Base-by-base conservation (phyloP, 2,888 invertebrate genomes). In the Lithophane socia region DNA sequence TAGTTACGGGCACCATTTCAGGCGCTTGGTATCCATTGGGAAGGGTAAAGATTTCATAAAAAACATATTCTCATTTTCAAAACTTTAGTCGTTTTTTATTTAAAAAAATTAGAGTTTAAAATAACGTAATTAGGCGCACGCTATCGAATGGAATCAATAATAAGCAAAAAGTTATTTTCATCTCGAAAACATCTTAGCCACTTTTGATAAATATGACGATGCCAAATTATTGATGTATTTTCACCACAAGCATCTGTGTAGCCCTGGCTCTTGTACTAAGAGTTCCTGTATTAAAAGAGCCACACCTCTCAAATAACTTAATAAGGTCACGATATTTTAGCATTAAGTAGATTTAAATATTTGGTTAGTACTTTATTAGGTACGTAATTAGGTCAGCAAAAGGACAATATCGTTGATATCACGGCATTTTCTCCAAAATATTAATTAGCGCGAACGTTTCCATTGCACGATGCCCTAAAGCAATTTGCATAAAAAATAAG, bases 401-500 rank as follows among this genome's bases (percentile, higher is more conserved):
- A 68, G n/a, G 12, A 49, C 24, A 63, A 69, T 21, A 47, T 5
- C 4, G 24, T 44, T 60, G 73, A 71, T 67, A n/a, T n/a, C 24
- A 16, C 47, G 70, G 42, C 42, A 29, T 70, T 82, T 60, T 65
- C 54, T 63, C 12, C n/a, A 71, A 75, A 70, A 83, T 64, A 78
- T 84, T 76, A 84, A 84, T 81, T 58, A 71, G 52, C 67, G 66
- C 44, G 52, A 68, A 54, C 64, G 64, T 72, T 78, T 72, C 64
- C 73, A 76, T 76, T 66, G 75, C 77, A 75, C 42, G 54, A 66
- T 64, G 74, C 75, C 73, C 73, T 86, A 63, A 86, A 78, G 87
- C 75, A 86, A 88, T 88, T 86, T 82, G 76, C 82, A 84, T 86
- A 66, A 88, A 87, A 86, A 87, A 80, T 78, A 82, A 79, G 49